Evolutionary conservation across 2,888 invertebrate species (phyloP).

Genomic region (Asteroscopus sphinx): DNA sequence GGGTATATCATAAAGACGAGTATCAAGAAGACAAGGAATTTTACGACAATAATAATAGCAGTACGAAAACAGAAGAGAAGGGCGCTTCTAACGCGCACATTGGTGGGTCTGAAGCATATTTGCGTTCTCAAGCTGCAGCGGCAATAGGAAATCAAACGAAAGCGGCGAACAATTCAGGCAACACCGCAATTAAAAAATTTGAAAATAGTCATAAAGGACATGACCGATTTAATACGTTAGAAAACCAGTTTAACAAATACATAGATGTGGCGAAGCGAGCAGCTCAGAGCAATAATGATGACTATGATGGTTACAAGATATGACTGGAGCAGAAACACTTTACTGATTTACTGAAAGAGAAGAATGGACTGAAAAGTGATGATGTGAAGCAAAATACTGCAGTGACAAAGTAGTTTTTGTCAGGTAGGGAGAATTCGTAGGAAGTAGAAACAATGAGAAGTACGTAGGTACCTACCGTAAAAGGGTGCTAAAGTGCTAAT

Average conservation of each 20-base stretch:
- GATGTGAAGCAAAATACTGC: neutral
- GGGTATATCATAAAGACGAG: conserved; percentile 83
- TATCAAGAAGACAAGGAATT: conserved; percentile 83
- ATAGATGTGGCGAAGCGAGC: conserved; percentile 71
- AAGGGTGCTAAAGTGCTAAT: neutral
- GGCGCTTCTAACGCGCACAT: conserved; percentile 64
- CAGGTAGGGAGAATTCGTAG: neutral
- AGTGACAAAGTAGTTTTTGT: neutral
- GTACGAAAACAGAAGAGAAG: conserved; percentile 67
- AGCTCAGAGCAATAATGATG: conserved; percentile 69
- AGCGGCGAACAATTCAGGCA: conserved; percentile 60
- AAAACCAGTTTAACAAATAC: conserved; percentile 67
- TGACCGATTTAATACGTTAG: conserved; percentile 54
- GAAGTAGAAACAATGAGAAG: neutral
- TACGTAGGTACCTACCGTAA: neutral
- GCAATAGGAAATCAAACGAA: conserved; percentile 62
- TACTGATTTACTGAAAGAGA: neutral
- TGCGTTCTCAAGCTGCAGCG: conserved; percentile 70
- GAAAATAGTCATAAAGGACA: conserved; percentile 63
- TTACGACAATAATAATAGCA: conserved; percentile 77
- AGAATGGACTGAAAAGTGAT: neutral
- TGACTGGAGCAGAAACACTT: conserved; percentile 20
- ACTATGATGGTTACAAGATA: conserved; percentile 58
- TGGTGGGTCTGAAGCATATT: conserved; percentile 71
- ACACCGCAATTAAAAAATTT: conserved; percentile 57